Conservation (phyloP, 2,888 invertebrate genomes). For the Schrankia costaestrigalis region DNA sequence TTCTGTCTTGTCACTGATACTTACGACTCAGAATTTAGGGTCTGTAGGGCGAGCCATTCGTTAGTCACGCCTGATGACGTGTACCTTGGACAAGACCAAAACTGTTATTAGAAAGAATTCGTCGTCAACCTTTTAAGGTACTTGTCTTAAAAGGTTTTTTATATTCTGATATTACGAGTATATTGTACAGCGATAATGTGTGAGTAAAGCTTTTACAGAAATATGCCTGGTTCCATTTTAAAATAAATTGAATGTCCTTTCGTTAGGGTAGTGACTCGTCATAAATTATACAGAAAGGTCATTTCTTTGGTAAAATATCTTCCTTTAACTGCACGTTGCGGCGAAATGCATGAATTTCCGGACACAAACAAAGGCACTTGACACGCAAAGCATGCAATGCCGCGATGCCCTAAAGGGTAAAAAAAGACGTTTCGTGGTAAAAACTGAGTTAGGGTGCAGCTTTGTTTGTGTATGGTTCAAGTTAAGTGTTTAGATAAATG, state of each 20-base stretch:
- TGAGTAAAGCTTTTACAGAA: slow-evolving; percentile 25
- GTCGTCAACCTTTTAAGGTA: slow-evolving; percentile 57
- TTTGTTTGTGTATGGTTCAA: slow-evolving; percentile 75
- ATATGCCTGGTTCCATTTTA: slow-evolving; percentile 15
- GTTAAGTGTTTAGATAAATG: slow-evolving; percentile 80
- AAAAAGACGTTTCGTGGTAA: slow-evolving; percentile 73
- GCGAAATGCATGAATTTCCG: slow-evolving; percentile 72
- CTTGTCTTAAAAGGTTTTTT: slow-evolving; percentile 68
- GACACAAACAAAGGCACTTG: slow-evolving; percentile 66
- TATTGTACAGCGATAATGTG: slow-evolving; percentile 26
- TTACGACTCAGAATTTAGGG: slow-evolving; percentile 80
- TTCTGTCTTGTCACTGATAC: slow-evolving; percentile 67
- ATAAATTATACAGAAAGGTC: slow-evolving; percentile 58
- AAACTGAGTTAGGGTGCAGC: slow-evolving; percentile 72
- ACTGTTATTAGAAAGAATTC: slow-evolving; percentile 76
- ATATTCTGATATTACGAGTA: slow-evolving; percentile 31
- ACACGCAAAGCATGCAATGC: slow-evolving; percentile 67
- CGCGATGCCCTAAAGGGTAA: slow-evolving; percentile 70
- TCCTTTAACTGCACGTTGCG: slow-evolving; percentile 62
- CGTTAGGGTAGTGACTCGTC: slow-evolving; percentile 28
- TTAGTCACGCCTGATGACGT: slow-evolving; percentile 80
- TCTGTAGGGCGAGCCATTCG: slow-evolving; percentile 81
- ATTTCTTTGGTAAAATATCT: slow-evolving; percentile 55
- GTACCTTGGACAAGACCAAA: slow-evolving; percentile 81
- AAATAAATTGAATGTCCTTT: slow-evolving; percentile 17